Evolutionary conservation across 2,797 vertebrate species (phyloP).

Genomic region (Aeoliscus strigatus): DNA sequence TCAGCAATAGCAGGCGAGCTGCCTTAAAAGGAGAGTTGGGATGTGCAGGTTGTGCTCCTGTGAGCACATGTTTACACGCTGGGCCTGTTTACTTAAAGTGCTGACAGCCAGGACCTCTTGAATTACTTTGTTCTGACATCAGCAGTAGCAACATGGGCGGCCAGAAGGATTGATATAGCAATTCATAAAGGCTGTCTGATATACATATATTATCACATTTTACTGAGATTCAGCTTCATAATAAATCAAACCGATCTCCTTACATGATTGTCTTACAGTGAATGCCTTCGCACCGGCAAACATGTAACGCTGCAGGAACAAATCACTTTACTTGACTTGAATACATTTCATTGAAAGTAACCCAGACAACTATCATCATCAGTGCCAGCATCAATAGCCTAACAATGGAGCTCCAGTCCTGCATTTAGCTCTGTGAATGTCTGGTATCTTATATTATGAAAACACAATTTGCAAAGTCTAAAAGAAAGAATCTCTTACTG

Average conservation of each 20-base stretch:
- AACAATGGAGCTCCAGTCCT: too few relatives aligned
- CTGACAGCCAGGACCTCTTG: constrained; percentile 22
- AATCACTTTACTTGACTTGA: not conserved
- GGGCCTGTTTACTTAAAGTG: constrained; percentile 34
- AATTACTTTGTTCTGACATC: constrained; percentile 37
- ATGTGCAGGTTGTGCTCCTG: constrained; percentile 47
- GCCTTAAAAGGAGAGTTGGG: constrained; percentile 64
- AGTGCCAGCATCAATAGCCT: too few relatives aligned
- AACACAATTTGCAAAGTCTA: too few relatives aligned
- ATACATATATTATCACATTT: too few relatives aligned
- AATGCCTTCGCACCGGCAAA: not conserved
- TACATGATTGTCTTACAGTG: not conserved
- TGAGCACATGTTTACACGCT: constrained; percentile 49
- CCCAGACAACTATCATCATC: too few relatives aligned
- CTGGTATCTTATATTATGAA: not conserved
- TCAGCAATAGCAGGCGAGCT: constrained; percentile 17
- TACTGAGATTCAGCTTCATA: too few relatives aligned
- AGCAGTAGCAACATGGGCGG: constrained; percentile 3
- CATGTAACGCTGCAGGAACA: not conserved
- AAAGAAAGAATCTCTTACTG: too few relatives aligned
- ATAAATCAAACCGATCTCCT: not conserved
- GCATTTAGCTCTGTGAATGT: not conserved
- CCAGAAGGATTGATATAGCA: constrained; percentile 6
- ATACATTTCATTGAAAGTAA: too few relatives aligned
- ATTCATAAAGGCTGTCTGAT: too few relatives aligned